Percentiles rank a stretch among this genome's conserved stretches.
Evolutionary conservation across 2,888 invertebrate genomes (phyloP).

Genomic region (Macaria notata): DNA sequence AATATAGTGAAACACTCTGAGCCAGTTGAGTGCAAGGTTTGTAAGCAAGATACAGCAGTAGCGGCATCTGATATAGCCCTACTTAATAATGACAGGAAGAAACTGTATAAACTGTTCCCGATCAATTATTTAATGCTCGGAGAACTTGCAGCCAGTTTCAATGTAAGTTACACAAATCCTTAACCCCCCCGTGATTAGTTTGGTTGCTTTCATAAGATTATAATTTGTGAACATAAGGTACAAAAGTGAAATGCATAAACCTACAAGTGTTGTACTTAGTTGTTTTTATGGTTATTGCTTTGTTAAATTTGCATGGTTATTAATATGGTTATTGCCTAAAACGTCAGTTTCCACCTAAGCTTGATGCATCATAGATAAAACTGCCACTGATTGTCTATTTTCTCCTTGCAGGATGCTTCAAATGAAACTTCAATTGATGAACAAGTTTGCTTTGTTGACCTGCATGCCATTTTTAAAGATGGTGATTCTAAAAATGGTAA

Average conservation of each 20-base stretch:
- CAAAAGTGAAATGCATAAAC: no score
- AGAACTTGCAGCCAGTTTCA: constrained; percentile 43
- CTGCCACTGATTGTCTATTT: no score
- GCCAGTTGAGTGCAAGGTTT: constrained; percentile 75
- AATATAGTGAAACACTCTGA: constrained; percentile 59
- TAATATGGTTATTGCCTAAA: no score
- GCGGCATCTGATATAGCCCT: constrained; percentile 37
- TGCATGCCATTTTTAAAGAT: constrained; percentile 52
- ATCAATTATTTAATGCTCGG: constrained; percentile 65
- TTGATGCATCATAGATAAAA: no score
- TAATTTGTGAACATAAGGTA: no score
- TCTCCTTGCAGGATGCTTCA: constrained; percentile 8
- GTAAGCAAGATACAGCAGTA: constrained; percentile 58
- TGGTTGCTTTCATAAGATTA: no score
- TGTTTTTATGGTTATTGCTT: no score
- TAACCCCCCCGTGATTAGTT: no score
- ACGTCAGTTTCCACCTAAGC: no score
- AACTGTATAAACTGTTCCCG: constrained; percentile 59
- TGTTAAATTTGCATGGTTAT: no score
- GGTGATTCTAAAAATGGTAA: constrained; percentile 52
- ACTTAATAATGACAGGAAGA: constrained; percentile 45
- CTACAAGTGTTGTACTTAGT: no score
- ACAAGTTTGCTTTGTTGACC: constrained; percentile 52
- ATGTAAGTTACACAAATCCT: no score
- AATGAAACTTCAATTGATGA: constrained; percentile 4